Conservation (phyloP, 2,797 vertebrate genomes). For the Clarias fuscus region DNA sequence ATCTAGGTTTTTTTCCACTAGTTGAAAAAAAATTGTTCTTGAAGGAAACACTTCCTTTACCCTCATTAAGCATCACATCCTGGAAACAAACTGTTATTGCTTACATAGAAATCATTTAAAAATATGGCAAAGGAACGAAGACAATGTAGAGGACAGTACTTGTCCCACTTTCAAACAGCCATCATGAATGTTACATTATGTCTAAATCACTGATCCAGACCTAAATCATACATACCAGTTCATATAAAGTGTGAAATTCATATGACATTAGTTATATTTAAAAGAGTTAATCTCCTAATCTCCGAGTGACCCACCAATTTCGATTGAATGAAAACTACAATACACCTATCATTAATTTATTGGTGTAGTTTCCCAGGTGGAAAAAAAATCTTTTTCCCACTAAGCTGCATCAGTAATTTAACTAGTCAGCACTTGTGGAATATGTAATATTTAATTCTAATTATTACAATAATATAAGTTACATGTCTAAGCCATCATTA, state of each 20-base stretch:
- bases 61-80: neutral
- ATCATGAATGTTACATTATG: neutral
- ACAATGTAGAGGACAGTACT: no score
- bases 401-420: neutral
- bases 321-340: neutral
- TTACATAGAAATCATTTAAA: neutral
- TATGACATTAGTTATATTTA: neutral
- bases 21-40: neutral
- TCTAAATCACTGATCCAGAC: neutral
- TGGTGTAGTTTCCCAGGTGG: neutral
- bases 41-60: neutral
- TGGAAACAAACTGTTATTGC: neutral
- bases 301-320: neutral
- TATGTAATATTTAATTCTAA: no score
- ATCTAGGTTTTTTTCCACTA: neutral
- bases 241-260: no score
- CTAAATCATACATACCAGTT: no score
- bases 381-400: neutral
- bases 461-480: neutral
- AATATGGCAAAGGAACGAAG: neutral
- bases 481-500: neutral
- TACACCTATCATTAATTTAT: neutral
- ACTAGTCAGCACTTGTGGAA: neutral
- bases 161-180: neutral
- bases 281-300: neutral